phyloP scores from a whole-genome alignment of 2,888 invertebrate species.

The Lasioglossum lativentre region DNA sequence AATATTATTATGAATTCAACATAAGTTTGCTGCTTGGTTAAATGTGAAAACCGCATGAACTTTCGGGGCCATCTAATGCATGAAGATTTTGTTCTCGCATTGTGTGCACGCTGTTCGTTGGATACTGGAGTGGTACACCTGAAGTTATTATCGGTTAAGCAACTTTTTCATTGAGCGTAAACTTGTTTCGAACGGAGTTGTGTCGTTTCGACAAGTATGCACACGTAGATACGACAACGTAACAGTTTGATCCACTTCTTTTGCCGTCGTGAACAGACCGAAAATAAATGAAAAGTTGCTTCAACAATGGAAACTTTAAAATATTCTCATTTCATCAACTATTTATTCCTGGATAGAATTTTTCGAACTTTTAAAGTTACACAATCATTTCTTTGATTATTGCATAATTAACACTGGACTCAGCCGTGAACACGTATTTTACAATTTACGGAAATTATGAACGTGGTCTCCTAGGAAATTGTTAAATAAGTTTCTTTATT shows the following conservation, averaged over 20 bases:
- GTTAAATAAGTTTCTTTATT: not conserved
- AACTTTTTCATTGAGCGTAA: conserved; percentile 49
- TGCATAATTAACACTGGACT: not conserved
- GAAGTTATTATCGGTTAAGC: conserved; percentile 37
- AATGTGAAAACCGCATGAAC: not conserved
- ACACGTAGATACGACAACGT: not conserved
- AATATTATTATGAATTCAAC: not conserved
- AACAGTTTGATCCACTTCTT: conserved; percentile 52
- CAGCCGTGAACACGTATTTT: too few relatives aligned
- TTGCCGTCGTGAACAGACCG: conserved; percentile 21
- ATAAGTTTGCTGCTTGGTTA: not conserved
- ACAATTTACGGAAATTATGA: not conserved
- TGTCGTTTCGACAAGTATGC: conserved; percentile 32
- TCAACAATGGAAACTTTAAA: not conserved
- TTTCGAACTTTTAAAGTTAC: not conserved
- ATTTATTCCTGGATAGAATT: not conserved
- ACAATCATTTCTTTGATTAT: not conserved
- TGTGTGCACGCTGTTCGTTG: not conserved
- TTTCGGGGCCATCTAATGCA: not conserved
- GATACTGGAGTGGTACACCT: not conserved
- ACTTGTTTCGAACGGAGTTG: conserved; percentile 42
- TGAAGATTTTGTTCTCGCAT: conserved; percentile 10
- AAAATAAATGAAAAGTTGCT: conserved; percentile 22
- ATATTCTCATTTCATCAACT: not conserved
- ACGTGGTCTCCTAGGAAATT: not conserved